A percentile compares a stretch with the other conserved stretches of the same genome.
Evolutionary conservation across 2,797 vertebrate genomes (phyloP).

Genomic region (Rhabdomys pumilio): DNA sequence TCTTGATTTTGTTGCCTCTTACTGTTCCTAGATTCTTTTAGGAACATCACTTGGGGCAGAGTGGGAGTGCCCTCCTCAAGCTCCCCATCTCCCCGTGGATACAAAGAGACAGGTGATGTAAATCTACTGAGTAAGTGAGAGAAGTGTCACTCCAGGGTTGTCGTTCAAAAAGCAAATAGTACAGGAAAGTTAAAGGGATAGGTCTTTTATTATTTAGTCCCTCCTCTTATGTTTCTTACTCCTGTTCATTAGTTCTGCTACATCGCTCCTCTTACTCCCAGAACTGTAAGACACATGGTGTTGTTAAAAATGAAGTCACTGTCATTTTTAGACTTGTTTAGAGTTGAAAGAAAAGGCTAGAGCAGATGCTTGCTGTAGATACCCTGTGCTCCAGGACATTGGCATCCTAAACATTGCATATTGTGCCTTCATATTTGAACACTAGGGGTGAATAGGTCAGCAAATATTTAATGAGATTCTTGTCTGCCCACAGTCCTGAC

Average conservation of each 20-base stretch:
- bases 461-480: conserved; percentile 76
- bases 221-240: background rate
- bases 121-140: conserved; percentile 1
- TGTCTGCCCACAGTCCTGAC: conserved; percentile 56
- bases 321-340: conserved; percentile 29
- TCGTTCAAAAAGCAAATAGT: conserved; percentile 47
- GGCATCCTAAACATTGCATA: conserved; percentile 20
- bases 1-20: conserved; percentile 41
- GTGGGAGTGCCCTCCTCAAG: background rate
- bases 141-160: background rate
- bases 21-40: background rate
- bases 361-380: conserved; percentile 23
- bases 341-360: conserved; percentile 33
- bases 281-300: conserved; percentile 33
- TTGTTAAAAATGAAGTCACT: conserved; percentile 48
- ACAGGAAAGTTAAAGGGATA: conserved; percentile 19
- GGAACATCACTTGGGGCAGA: background rate
- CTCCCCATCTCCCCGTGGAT: background rate
- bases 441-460: conserved; percentile 55
- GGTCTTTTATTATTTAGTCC: conserved; percentile 48
- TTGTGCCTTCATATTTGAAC: conserved; percentile 62
- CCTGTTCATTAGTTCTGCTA: conserved; percentile 20
- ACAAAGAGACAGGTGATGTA: background rate
- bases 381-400: conserved; percentile 18
- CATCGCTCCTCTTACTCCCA: conserved; percentile 28